Base-by-base conservation (phyloP, 2,113 vertebrate species). In the Scatophagus argus region DNA sequence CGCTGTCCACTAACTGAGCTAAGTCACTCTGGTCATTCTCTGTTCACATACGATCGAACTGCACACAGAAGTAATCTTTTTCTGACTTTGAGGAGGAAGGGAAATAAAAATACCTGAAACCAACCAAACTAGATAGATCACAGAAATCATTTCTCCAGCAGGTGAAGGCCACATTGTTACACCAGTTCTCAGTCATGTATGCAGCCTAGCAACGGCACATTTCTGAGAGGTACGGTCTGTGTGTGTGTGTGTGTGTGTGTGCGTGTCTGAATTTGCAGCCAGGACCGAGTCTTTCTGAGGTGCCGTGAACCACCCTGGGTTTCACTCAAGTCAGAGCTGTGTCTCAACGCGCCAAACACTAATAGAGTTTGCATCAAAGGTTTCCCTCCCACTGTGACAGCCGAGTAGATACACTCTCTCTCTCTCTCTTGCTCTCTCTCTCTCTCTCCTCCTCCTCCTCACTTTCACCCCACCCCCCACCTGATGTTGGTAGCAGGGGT, bases 331-430 rank as follows among this genome's bases (percentile, higher is more conserved):
- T 60, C 63, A 32, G 64, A 60, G 61, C 77, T 59, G 58, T 55
- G 79, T 84, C 85, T 80, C 69, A 59, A 83, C 87, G 84, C 39
- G 52, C 38, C 79, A 78, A 79, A 82, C 8, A 77, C 83, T 85
- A 84, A 85, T 80, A 86, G 68, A 88, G 84, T 89, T 85, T 74
- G 88, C 86, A 81, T 90, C 85, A 87, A 85, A 88, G 79, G 87
- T 82, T 67, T 70, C 69, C 70, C 83, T 82, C 89, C 89, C 73
- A 72, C 85, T 85, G 89, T 64, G 83, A 82, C 56, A 84, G 66
- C 38, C 51, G n/a, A 58, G 62, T 13, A 58, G 75, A 89, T 61
- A 66, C 83, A 68, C 81, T 59, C 27, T 1, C 7, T 16, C 72
- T 11, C 71, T 32, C 38, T 25, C 64, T 47, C 69, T 49, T 34